Percentiles rank a stretch among this genome's conserved stretches.
These are phyloP conservation scores for Aegithalos caudatus DNA, from an alignment of 2,113 vertebrate species.

Conservation along the genomic window DNA sequence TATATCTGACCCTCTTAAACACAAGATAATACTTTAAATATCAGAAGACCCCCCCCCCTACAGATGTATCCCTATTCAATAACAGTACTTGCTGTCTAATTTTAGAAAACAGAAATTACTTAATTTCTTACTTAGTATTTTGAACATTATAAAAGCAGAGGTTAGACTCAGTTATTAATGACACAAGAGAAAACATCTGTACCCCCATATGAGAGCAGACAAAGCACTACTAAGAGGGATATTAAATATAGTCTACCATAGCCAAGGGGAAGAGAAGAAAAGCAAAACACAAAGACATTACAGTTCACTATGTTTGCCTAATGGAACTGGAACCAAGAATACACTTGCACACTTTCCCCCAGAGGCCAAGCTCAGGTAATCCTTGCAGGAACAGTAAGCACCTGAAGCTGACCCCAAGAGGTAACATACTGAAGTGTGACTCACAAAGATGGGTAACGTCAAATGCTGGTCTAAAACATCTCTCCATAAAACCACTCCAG, in stretches of 20 bases:
- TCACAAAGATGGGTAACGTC: background rate
- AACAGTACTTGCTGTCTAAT: background rate
- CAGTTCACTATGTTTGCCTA: background rate
- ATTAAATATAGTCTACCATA: background rate
- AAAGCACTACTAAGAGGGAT: background rate
- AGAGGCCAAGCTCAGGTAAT: background rate
- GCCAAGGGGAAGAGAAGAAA: background rate
- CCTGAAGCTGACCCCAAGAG: background rate
- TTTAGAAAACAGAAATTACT: background rate
- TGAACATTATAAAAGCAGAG: background rate
- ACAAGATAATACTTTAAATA: background rate
- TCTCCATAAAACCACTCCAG: background rate
- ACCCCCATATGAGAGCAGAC: background rate
- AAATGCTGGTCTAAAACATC: background rate
- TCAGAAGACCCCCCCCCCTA: background rate
- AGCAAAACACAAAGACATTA: background rate
- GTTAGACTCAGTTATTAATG: background rate
- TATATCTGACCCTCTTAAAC: background rate
- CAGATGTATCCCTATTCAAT: background rate
- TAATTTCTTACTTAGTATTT: background rate
- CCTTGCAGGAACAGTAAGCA: background rate
- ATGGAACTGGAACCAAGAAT: background rate
- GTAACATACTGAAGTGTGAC: background rate
- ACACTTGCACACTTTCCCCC: background rate
- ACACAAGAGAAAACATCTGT: background rate